Percentiles rank a stretch among this genome's conserved stretches.
These are phyloP conservation scores for Meganola albula DNA, from an alignment of 2,888 invertebrate species.

Conservation along the genomic window DNA sequence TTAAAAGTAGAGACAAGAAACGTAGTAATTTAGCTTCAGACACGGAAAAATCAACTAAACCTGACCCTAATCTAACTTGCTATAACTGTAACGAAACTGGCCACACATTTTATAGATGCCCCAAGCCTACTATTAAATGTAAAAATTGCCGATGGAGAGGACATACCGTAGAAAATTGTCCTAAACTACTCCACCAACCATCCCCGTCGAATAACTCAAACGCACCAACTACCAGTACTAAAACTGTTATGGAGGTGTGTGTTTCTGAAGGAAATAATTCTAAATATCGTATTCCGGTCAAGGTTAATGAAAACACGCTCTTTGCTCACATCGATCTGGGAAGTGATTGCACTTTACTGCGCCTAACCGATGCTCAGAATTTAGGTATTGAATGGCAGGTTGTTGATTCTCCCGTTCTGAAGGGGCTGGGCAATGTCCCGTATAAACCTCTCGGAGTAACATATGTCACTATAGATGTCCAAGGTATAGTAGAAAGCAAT, in stretches of 20 bases:
- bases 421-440: constrained; percentile 1
- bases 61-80: constrained; percentile 6
- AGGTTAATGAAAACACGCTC: background rate
- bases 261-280: background rate
- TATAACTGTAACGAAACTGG: constrained; percentile 19
- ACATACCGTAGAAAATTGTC: background rate
- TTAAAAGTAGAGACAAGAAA: background rate
- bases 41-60: background rate
- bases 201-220: background rate
- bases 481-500: background rate
- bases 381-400: background rate
- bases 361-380: constrained; percentile 4
- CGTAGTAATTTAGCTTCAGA: background rate
- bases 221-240: background rate
- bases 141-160: background rate
- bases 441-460: background rate
- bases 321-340: constrained; percentile 26
- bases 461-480: background rate
- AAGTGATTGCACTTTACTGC: constrained; percentile 23
- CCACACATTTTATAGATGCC: constrained; percentile 18
- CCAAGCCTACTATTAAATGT: constrained; percentile 6
- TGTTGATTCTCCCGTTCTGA: background rate
- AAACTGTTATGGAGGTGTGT: background rate
- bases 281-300: constrained; percentile 1
- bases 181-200: background rate